Conservation (phyloP, 2,888 invertebrate genomes). For the Cryptus viduatorius region DNA sequence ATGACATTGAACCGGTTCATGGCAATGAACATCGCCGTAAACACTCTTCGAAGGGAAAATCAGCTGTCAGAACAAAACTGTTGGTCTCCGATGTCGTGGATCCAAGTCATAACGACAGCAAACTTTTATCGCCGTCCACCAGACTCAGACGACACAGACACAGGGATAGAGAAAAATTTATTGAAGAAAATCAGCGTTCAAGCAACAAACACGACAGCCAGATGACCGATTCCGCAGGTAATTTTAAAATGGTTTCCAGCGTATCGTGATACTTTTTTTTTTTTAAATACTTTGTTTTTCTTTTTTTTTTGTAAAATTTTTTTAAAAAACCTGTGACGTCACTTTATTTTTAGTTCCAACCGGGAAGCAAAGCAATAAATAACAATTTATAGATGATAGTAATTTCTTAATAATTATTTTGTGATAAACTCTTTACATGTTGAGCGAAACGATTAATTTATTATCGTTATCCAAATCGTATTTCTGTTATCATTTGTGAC, state of each 20-base stretch:
- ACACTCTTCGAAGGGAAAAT: constrained; percentile 71
- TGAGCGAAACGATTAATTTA: too few relatives aligned
- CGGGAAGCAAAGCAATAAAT: too few relatives aligned
- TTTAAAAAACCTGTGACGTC: too few relatives aligned
- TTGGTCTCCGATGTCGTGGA: constrained; percentile 53
- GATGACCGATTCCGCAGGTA: constrained; percentile 65
- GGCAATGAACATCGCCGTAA: constrained; percentile 73
- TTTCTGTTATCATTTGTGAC: not conserved
- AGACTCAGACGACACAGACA: constrained; percentile 72
- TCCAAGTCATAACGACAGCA: constrained; percentile 60
- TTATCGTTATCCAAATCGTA: not conserved
- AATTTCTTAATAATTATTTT: too few relatives aligned
- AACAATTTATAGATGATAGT: too few relatives aligned
- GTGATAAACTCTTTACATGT: too few relatives aligned
- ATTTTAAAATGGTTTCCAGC: constrained; percentile 1
- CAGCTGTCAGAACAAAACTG: constrained; percentile 65
- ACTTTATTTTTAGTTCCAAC: too few relatives aligned
- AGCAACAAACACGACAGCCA: constrained; percentile 68
- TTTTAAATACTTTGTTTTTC: too few relatives aligned
- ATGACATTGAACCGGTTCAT: constrained; percentile 74
- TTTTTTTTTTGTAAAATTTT: too few relatives aligned
- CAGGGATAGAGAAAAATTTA: constrained; percentile 72
- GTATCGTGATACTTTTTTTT: too few relatives aligned
- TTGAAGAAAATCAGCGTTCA: constrained; percentile 73
- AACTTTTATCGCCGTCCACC: constrained; percentile 60